Evolutionary conservation across 2,888 invertebrate genomes (phyloP).

Genomic region (Dynastes hyllus): DNA sequence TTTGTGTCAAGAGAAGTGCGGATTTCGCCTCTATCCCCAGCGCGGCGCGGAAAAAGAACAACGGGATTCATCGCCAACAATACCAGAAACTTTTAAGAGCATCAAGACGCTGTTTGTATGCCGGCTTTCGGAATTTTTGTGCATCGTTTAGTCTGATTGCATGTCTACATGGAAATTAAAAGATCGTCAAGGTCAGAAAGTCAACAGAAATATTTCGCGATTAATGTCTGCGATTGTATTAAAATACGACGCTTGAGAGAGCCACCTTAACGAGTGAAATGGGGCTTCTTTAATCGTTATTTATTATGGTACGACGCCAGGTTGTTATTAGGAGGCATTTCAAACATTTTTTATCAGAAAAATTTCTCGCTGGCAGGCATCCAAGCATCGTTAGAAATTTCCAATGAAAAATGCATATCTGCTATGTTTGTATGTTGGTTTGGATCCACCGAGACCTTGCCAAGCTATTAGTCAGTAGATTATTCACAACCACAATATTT

Average conservation of each 20-base stretch:
- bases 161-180: constrained; percentile 11
- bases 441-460: constrained; percentile 8
- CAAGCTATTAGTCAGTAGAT: constrained; percentile 11
- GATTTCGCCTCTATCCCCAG: constrained; percentile 1
- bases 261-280: background rate
- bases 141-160: constrained; percentile 14
- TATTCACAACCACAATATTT: constrained; percentile 19
- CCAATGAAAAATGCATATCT: constrained; percentile 19
- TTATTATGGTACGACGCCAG: constrained; percentile 15
- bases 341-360: constrained; percentile 9
- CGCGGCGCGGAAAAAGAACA: constrained; percentile 22
- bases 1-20: constrained; percentile 35
- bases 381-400: constrained; percentile 10
- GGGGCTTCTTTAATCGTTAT: constrained; percentile 9
- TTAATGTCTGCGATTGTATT: background rate
- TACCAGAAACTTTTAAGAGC: constrained; percentile 9
- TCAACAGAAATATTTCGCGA: background rate
- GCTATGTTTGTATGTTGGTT: background rate
- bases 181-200: background rate
- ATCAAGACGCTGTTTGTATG: background rate
- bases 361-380: constrained; percentile 16
- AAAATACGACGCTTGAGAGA: background rate
- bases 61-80: constrained; percentile 22
- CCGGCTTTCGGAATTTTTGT: background rate
- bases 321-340: constrained; percentile 10